Conservation (phyloP, 2,888 invertebrate genomes). For the Ryuthela nishihirai region DNA sequence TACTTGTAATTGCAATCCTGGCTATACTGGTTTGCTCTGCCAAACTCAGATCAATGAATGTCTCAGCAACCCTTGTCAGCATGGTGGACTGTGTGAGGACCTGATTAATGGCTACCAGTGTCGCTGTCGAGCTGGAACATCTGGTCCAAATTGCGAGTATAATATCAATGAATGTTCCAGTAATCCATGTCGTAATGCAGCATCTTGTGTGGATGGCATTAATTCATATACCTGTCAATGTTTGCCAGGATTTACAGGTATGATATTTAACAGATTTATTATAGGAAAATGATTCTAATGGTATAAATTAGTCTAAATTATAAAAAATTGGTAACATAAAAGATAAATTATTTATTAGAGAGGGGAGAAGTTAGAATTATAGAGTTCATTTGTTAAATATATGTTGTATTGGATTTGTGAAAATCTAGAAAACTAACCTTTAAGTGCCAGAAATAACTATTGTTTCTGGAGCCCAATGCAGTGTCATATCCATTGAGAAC, state of each 20-base stretch:
- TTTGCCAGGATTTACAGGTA: slow-evolving; percentile 80
- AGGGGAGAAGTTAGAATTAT: no score
- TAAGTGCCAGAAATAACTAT: no score
- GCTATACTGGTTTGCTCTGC: slow-evolving; percentile 79
- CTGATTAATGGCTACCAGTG: slow-evolving; percentile 81
- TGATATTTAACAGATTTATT: no score
- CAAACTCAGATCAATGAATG: slow-evolving; percentile 69
- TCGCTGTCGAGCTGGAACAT: slow-evolving; percentile 83
- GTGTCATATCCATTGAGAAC: no score
- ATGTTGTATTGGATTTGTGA: no score
- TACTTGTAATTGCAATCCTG: slow-evolving; percentile 86
- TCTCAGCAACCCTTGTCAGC: slow-evolving; percentile 77
- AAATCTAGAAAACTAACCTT: no score
- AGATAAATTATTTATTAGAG: no score
- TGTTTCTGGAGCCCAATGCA: no score
- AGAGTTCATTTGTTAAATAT: no score
- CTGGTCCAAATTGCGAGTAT: slow-evolving; percentile 85
- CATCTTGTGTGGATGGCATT: slow-evolving; percentile 85
- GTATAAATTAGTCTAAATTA: no score
- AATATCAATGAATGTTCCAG: slow-evolving; percentile 93
- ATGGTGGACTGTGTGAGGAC: slow-evolving; percentile 87
- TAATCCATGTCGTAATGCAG: slow-evolving; percentile 89
- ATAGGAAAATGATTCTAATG: no score
- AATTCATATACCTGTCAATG: slow-evolving; percentile 90
- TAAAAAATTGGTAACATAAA: no score